These are phyloP conservation scores for Ceratina calcarata DNA, from an alignment of 1,140 invertebrate species.

Conservation along the genomic window DNA sequence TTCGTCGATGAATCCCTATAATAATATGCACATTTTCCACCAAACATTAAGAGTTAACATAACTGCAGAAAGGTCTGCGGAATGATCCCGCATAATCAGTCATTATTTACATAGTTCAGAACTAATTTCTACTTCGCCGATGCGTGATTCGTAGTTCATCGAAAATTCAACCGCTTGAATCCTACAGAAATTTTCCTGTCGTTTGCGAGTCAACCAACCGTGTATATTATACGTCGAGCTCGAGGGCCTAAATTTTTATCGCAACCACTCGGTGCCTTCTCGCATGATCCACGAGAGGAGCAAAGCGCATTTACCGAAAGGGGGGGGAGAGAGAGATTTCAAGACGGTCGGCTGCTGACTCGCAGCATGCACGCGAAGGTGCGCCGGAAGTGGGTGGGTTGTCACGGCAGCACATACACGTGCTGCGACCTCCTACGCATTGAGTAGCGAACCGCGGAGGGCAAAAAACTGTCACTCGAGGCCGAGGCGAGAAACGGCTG, in stretches of 20 bases:
- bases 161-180: neutral
- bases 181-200: neutral
- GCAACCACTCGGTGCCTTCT: neutral
- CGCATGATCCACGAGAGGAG: neutral
- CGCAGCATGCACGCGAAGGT: conserved; percentile 26
- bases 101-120: too few species aligned
- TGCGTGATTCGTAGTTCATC: neutral
- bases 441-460: neutral
- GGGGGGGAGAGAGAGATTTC: neutral
- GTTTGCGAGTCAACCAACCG: neutral
- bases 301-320: neutral
- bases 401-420: conserved; percentile 20
- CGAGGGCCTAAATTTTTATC: neutral
- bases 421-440: conserved; percentile 5
- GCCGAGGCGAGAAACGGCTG: neutral
- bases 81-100: too few species aligned
- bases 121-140: too few species aligned
- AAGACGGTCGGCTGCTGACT: conserved; percentile 16
- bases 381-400: neutral
- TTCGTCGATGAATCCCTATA: too few species aligned
- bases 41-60: too few species aligned
- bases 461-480: conserved; percentile 8
- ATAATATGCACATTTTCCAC: too few species aligned
- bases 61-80: too few species aligned
- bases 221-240: neutral